Percentiles rank a stretch among this genome's conserved stretches.
Evolutionary conservation across 2,888 invertebrate species (phyloP).

Genomic region (Ellobium chinense): DNA sequence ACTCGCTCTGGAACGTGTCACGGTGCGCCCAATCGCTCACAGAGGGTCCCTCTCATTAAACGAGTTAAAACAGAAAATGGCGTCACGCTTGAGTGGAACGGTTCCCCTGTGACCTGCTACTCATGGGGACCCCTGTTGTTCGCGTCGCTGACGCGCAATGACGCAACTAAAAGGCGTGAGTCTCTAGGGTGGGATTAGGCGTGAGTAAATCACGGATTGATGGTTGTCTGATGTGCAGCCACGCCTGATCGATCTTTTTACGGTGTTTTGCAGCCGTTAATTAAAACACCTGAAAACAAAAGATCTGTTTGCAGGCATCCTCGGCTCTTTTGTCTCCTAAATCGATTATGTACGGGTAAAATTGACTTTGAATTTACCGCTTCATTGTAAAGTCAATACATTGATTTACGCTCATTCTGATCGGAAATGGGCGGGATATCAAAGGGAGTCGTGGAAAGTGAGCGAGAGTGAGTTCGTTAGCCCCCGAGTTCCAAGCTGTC

Average conservation of each 20-base stretch:
- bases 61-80: constrained; percentile 10
- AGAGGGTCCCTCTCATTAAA: constrained; percentile 8
- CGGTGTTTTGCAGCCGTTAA: constrained; percentile 26
- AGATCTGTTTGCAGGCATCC: constrained; percentile 23
- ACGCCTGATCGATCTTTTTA: constrained; percentile 22
- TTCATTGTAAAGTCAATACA: neutral
- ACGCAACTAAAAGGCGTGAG: constrained; percentile 31
- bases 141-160: constrained; percentile 12
- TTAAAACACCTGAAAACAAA: constrained; percentile 36
- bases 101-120: constrained; percentile 13
- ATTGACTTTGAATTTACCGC: constrained; percentile 36
- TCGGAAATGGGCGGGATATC: neutral
- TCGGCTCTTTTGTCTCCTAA: neutral
- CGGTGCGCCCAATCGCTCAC: neutral
- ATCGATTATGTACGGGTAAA: constrained; percentile 8
- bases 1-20: neutral
- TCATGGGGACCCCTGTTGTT: constrained; percentile 7
- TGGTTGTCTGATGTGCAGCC: constrained; percentile 19
- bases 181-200: constrained; percentile 17
- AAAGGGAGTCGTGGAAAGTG: neutral
- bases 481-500: neutral
- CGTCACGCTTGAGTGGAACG: neutral
- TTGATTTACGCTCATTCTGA: constrained; percentile 1
- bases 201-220: constrained; percentile 8
- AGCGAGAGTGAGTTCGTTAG: neutral